These are phyloP conservation scores for Chorisops tibialis DNA, from an alignment of 2,888 invertebrate genomes.

Conservation along the genomic window DNA sequence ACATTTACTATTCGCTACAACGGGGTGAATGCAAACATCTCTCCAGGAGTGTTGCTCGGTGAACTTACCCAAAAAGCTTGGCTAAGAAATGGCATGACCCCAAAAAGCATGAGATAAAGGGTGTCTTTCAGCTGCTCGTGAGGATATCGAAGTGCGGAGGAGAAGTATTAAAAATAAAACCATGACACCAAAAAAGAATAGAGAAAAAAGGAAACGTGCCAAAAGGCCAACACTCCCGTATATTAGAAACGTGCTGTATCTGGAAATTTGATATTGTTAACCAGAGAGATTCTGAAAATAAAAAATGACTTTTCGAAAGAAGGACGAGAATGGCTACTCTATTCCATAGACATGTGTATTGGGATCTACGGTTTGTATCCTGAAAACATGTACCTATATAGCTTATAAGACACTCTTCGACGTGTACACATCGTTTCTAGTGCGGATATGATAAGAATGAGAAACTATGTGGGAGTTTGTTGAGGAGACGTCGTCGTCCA, in stretches of 20 bases:
- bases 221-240: constrained; percentile 34
- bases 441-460: too few relatives aligned
- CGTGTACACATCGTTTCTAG: too few relatives aligned
- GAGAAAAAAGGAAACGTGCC: constrained; percentile 32
- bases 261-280: constrained; percentile 40
- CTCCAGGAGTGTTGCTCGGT: background rate
- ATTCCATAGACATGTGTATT: background rate
- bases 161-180: constrained; percentile 15
- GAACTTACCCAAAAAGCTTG: too few relatives aligned
- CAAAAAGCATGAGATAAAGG: background rate
- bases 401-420: too few relatives aligned
- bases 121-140: background rate
- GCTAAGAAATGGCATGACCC: too few relatives aligned
- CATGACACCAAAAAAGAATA: constrained; percentile 26
- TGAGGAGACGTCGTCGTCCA: background rate
- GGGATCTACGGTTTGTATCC: too few relatives aligned
- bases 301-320: constrained; percentile 21
- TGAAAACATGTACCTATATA: too few relatives aligned
- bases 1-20: constrained; percentile 5
- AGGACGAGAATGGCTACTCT: constrained; percentile 12
- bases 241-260: constrained; percentile 52
- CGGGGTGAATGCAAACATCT: constrained; percentile 14
- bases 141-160: background rate
- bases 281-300: constrained; percentile 26
- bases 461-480: background rate